Evolutionary conservation across 2,888 invertebrate species (phyloP), one percentile per base, ranked within the genome.

Genomic region (Orgyia antiqua): DNA sequence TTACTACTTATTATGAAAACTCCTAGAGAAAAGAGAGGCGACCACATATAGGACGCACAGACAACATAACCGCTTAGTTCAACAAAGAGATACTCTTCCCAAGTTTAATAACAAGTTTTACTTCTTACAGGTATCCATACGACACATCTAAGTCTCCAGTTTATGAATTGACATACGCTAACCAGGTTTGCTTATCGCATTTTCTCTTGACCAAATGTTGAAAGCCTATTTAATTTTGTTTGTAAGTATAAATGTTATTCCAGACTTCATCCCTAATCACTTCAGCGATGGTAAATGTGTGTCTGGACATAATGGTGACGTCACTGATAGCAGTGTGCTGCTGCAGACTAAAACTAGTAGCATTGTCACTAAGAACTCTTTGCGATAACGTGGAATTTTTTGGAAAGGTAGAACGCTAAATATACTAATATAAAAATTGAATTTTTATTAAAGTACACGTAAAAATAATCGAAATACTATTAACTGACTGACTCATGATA

Each of bases 111-210:
- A 17, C 17, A 17, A 17, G 23, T 4, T 10, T 10, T 26, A 26
- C 4, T 15, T 18, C 28, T 48, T 38, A 2, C 45, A 84, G 87
- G 83, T 88, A 82, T 45, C 89, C 88, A 0, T 84, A 83, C 33
- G 65, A 82, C 36, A 68, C 69, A 0, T 56, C 67, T 0, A 48
- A 44, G 28, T 73, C 79, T 0, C 87, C 87, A 1, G 64, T 68
- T 0, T 88, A 76, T 45, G 79, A 86, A 43, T 29, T 87, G 4
- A 78, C 79, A 0, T 71, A 64, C 25, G 31, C 46, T 1, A 51
- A 66, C 33, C 70, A 70, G 59, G 71, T 71, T 13, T 26, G 42
- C 30, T n/a, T 2, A 9, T 15, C 4, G 15, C 6, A 15, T 15
- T 15, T 15, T 15, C 4, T 15, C 4, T 15, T 15, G 15, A 15